Base-by-base conservation (phyloP, 2,797 vertebrate genomes). In the Sus cebifrons region DNA sequence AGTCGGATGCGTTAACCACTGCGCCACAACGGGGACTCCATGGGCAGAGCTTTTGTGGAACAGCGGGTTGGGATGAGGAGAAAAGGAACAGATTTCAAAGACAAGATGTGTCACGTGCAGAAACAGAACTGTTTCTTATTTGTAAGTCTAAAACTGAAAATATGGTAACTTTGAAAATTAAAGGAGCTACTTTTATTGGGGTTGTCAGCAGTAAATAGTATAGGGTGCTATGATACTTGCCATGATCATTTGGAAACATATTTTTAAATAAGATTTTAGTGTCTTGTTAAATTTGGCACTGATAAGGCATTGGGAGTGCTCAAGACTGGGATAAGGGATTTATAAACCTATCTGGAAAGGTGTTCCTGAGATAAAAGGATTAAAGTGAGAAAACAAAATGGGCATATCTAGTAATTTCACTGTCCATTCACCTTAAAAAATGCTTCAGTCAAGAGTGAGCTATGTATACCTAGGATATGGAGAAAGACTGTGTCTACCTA, bases 321-420 rank as follows among this genome's bases (percentile, higher is more conserved):
- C 1, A 56, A 32, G 44, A 21, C 27, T 75, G 52, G 36, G 20
- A 20, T 1, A 73, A 73, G 15, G 32, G 14, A 65, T 73, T 93
- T 65, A 81, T 67, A 86, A 82, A 89, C 25, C 40, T 68, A 40
- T 32, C 70, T 73, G 25, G 32, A 74, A 86, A 84, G 27, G 36
- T 1, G 0, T 40, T 54, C 18, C 36, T 91, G 16, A 74, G 65
- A 68, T 74, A 89, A 89, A 82, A 9, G 11, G 32, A 89, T 5
- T 29, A 78, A 82, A 68, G 70, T 64, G 60, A 84, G 21, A 85
- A 29, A 89, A 89, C 73, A 91, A 86, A 89, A 67, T 86, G 88
- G 54, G 56, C 18, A 2, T 52, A 4, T 92, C 64, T 85, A 83
- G 32, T 77, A 49, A 94, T 62, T 67, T 56, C 60, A 71, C 67